Base-by-base conservation (phyloP, 64 coral and sea anemone species). In the Pachyseris speciosa region DNA sequence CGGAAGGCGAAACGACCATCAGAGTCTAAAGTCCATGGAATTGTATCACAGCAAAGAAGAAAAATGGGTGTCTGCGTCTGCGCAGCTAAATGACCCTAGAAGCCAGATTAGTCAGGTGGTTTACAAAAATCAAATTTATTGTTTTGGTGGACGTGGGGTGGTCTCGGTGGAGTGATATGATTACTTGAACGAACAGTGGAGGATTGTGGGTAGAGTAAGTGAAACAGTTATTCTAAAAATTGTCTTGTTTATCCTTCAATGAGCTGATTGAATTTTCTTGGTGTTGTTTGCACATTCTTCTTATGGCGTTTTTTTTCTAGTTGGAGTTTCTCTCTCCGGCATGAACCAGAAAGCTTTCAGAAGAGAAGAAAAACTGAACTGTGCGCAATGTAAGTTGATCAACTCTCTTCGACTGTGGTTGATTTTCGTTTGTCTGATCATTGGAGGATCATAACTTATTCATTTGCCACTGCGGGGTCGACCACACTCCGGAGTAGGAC, bases 1-100 rank as follows among this genome's bases (percentile, higher is more conserved):
- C n/a, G 94, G 94, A 2, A 88, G 94, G 2, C 60, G 94, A 61
- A 74, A 85, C 30, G 91, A 95, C 13, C 76, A 74, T 25, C 88
- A 90, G 5, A 87, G 63, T 78, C 61, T 95, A 52, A 67, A 71
- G 17, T 71, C 78, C 31, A 78, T 95, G 9, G 94, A 95, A 58
- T 9, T 72, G 9, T 91, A 73, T 47, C 9, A 51, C 26, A 50
- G 51, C 9, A 64, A 88, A 41, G 50, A 50, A 22, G 72, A 88
- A 2, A 26, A 9, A 74, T 88, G 86, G 86, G 39, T 64, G 19
- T 48, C 30, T 20, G 47, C 31, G 5, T 32, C 33, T 24, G 47
- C 52, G 13, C 50, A 76, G n/a, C 63, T 88, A 42, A 40, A 61
- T n/a, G 87, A 90, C 17, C 37, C 55, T 9, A 69, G 87, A 22